Percentiles rank a stretch among this genome's conserved stretches.
These are phyloP conservation scores for Chrysaora quinquecirrha DNA, from an alignment of 30 jellyfish, hydroid and myxozoan species.

Conservation along the genomic window DNA sequence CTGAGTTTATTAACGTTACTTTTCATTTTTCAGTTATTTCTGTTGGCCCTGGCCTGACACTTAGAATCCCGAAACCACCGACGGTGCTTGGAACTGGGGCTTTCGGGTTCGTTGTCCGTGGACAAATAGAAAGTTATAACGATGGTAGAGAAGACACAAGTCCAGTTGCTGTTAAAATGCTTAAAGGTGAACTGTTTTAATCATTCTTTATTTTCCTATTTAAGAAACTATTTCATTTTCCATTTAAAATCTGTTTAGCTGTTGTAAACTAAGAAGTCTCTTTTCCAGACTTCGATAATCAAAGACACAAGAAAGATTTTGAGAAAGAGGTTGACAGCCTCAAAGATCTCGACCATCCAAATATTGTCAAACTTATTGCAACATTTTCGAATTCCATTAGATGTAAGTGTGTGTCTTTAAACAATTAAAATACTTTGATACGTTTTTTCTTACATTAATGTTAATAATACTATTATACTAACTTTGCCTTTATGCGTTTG, in stretches of 20 bases:
- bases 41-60: neutral
- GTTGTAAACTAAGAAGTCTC: too few species aligned
- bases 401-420: conserved; percentile 24
- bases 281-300: conserved; percentile 23
- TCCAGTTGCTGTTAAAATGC: neutral
- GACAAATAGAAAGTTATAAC: neutral
- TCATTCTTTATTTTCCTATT: too few species aligned
- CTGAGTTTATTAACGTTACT: too few species aligned
- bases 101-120: conserved; percentile 20
- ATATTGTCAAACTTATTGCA: conserved; percentile 5
- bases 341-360: conserved; percentile 18
- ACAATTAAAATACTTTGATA: too few species aligned
- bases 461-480: too few species aligned
- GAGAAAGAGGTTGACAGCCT: conserved; percentile 19
- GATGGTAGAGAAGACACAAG: neutral
- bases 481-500: too few species aligned
- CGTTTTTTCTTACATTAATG: too few species aligned
- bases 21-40: neutral
- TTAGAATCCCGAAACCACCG: neutral
- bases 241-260: too few species aligned
- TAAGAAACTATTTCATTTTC: too few species aligned
- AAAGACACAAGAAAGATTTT: conserved; percentile 8
- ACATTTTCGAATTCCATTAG: neutral
- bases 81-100: conserved; percentile 10
- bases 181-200: neutral